Conservation (phyloP, 2,888 invertebrate species). For the Agrotis segetum region DNA sequence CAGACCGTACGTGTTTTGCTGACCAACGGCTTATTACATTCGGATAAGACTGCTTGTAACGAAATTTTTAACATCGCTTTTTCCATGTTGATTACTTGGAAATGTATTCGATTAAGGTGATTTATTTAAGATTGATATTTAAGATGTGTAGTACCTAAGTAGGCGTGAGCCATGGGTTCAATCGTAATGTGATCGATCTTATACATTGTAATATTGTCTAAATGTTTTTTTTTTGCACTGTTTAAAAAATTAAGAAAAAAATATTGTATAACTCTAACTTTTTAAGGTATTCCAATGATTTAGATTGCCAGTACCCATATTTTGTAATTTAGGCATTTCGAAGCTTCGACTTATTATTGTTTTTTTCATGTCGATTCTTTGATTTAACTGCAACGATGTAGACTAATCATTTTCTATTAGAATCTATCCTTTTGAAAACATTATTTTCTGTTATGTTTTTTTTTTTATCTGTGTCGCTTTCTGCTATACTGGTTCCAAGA, state of each 20-base stretch:
- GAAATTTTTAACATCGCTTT: conserved; percentile 55
- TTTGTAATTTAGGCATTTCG: neutral
- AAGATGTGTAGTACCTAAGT: conserved; percentile 30
- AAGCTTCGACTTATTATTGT: neutral
- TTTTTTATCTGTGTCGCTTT: conserved; percentile 28
- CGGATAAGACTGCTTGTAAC: conserved; percentile 79
- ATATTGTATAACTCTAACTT: neutral
- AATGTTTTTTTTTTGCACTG: conserved; percentile 5
- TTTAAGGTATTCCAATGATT: neutral
- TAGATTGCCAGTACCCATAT: neutral
- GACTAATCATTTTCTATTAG: conserved; percentile 12
- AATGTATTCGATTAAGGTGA: conserved; percentile 60
- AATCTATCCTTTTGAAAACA: neutral
- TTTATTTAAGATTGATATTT: conserved; percentile 25
- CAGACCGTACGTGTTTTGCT: conserved; percentile 91
- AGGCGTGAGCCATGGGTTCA: conserved; percentile 12
- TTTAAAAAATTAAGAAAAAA: conserved; percentile 11
- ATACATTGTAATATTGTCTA: conserved; percentile 29
- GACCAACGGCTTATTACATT: conserved; percentile 66
- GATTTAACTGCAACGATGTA: neutral
- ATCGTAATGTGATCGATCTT: conserved; percentile 31
- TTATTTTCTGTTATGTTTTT: conserved; percentile 1
- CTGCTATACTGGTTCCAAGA: conserved; percentile 35
- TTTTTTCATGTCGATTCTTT: conserved; percentile 1
- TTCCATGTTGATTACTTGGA: conserved; percentile 55